phyloP scores from a whole-genome alignment of 2,113 vertebrate species.

The Leucoraja erinaceus region DNA sequence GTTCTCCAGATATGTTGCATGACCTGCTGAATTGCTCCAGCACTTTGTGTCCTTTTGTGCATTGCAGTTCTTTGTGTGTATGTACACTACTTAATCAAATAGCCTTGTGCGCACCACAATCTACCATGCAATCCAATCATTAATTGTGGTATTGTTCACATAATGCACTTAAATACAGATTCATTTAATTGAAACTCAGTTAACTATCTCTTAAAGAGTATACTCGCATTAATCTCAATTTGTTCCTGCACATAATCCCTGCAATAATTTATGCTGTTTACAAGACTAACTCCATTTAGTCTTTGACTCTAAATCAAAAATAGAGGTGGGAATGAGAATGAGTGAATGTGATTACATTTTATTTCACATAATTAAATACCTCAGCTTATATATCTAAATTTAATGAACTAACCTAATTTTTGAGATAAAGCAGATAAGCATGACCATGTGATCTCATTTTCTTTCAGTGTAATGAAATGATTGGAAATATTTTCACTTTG shows the following conservation, averaged over 20 bases:
- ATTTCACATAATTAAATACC: slow-evolving; percentile 28
- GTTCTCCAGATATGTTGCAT: too few relatives aligned
- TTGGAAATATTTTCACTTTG: slow-evolving; percentile 9
- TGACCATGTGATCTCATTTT: slow-evolving; percentile 11
- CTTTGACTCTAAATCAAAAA: not conserved
- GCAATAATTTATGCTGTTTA: not conserved
- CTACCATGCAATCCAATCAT: not conserved
- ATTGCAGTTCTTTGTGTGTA: too few relatives aligned
- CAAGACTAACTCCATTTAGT: not conserved
- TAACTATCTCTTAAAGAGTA: not conserved
- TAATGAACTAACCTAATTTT: slow-evolving; percentile 23
- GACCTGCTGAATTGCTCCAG: too few relatives aligned
- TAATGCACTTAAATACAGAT: not conserved
- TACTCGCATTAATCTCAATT: not conserved
- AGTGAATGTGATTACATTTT: slow-evolving; percentile 18
- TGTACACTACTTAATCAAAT: too few relatives aligned
- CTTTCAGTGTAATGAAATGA: slow-evolving; percentile 11
- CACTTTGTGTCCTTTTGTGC: too few relatives aligned
- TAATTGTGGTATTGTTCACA: not conserved
- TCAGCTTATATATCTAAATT: slow-evolving; percentile 28
- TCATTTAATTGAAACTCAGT: not conserved
- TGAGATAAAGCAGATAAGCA: slow-evolving; percentile 28
- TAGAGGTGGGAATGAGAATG: slow-evolving; percentile 14
- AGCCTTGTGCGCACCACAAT: too few relatives aligned
- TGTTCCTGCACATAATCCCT: not conserved